phyloP scores from a whole-genome alignment of 2,113 vertebrate genomes.

The Pionites leucogaster region DNA sequence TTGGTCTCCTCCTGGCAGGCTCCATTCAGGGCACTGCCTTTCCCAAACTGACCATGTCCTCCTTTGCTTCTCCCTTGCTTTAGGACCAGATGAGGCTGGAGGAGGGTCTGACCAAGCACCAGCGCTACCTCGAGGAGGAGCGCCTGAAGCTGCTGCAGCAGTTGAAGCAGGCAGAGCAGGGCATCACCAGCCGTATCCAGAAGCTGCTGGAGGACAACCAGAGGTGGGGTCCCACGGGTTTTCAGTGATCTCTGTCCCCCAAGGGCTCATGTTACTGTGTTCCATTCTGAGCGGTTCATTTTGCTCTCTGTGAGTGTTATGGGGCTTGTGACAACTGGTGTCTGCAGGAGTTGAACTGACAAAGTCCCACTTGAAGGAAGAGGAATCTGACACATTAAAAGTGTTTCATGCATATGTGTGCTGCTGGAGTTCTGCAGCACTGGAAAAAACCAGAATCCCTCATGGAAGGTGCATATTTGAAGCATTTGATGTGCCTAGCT shows the following conservation, averaged over 20 bases:
- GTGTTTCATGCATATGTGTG: background rate
- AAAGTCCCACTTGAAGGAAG: background rate
- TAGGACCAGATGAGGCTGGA: constrained; percentile 88
- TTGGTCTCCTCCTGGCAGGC: constrained; percentile 19
- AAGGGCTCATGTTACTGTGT: background rate
- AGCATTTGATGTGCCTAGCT: background rate
- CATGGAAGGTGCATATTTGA: background rate
- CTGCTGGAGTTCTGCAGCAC: background rate
- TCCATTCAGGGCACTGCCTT: background rate
- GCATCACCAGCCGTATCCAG: constrained; percentile 78
- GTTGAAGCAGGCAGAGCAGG: constrained; percentile 81
- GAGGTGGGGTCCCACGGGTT: constrained; percentile 70
- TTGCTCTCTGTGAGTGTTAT: background rate
- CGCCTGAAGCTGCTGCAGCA: constrained; percentile 82
- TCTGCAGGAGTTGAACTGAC: background rate
- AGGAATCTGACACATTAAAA: background rate
- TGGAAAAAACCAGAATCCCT: background rate
- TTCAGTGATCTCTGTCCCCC: background rate
- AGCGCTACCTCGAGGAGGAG: constrained; percentile 81
- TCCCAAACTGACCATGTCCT: background rate
- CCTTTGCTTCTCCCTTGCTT: background rate
- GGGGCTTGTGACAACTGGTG: accelerated
- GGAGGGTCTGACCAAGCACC: constrained; percentile 82
- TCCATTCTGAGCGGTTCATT: background rate
- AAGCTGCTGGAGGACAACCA: constrained; percentile 86